Evolutionary conservation across 2,113 vertebrate genomes (phyloP), one percentile per base, ranked within the genome.

Genomic region (Centropus bengalensis): DNA sequence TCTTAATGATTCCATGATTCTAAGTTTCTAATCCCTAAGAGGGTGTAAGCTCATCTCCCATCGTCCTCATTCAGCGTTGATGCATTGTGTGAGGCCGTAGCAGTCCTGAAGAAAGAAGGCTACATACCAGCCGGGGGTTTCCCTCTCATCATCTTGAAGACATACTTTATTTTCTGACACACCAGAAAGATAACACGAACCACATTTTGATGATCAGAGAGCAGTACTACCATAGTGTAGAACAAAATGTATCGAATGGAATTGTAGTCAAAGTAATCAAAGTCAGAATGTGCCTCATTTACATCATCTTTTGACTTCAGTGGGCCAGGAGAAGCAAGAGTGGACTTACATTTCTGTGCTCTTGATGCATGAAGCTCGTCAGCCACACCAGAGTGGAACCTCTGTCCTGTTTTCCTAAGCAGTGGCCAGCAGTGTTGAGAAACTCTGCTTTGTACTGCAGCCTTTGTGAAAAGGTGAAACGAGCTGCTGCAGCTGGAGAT

Each of bases 401-500:
- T 28, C 62, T 21, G 47, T 9, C 82, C 68, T 33, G 11, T 36
- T 76, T 59, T 28, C 2, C 0, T 18, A 21, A 32, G 68, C 40
- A 15, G 14, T 49, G 44, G 42, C 2, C 3, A 45, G 30, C 2
- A 1, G 22, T 9, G 28, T 15, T 4, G 9, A 38, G 51, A 24
- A 74, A 22, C 33, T 28, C 44, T 52, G 45, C 71, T 44, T 28
- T 52, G 62, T 11, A 18, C 66, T 51, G 38, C 26, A 15, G 15
- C 6, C 47, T 58, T 15, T 36, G 36, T 54, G 88, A 78, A 79
- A 92, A 88, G 8, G 32, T 63, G 64, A 87, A 67, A 60, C 47
- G 55, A 3, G 12, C 42, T 7, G 1, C 60, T 44, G 67, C 62
- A 27, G 71, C 60, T 74, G 66, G 58, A 51, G 52, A 32, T 33